A percentile compares a stretch with the other conserved stretches of the same genome.
Conservation (phyloP, 2,888 invertebrate species). For the Nysson spinosus region DNA sequence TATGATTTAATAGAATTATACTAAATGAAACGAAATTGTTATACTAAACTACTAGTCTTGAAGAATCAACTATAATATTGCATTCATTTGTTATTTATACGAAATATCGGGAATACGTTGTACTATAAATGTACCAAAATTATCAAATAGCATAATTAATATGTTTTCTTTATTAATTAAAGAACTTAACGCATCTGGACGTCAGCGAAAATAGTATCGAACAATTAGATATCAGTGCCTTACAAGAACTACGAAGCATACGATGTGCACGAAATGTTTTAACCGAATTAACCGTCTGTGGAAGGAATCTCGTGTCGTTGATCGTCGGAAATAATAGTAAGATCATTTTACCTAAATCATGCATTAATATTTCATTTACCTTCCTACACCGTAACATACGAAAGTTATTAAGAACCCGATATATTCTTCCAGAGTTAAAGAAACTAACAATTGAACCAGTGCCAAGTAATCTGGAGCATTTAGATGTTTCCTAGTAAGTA, state of each 20-base stretch:
- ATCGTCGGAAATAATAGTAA: slow-evolving; percentile 90
- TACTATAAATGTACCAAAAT: neutral
- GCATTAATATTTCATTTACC: neutral
- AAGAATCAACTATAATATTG: too few relatives aligned
- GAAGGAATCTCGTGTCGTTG: slow-evolving; percentile 85
- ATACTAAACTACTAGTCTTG: too few relatives aligned
- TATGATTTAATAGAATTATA: too few relatives aligned
- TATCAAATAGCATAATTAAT: neutral
- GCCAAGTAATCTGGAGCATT: slow-evolving; percentile 85
- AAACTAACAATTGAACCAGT: slow-evolving; percentile 84
- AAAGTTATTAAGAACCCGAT: slow-evolving; percentile 1
- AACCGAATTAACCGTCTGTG: slow-evolving; percentile 88
- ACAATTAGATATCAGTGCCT: slow-evolving; percentile 87
- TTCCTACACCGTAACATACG: neutral
- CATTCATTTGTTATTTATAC: too few relatives aligned
- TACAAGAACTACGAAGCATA: slow-evolving; percentile 86
- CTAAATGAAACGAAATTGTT: too few relatives aligned
- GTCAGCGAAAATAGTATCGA: slow-evolving; percentile 91
- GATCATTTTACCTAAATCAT: slow-evolving; percentile 62
- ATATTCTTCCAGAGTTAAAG: slow-evolving; percentile 82
- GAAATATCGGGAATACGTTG: too few relatives aligned
- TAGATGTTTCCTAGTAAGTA: slow-evolving; percentile 86
- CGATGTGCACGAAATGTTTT: slow-evolving; percentile 88
- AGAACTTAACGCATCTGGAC: slow-evolving; percentile 90
- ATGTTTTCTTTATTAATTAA: slow-evolving; percentile 46